These are phyloP conservation scores for Gopherus evgoodei DNA, from an alignment of 2,113 vertebrate genomes.

Conservation along the genomic window DNA sequence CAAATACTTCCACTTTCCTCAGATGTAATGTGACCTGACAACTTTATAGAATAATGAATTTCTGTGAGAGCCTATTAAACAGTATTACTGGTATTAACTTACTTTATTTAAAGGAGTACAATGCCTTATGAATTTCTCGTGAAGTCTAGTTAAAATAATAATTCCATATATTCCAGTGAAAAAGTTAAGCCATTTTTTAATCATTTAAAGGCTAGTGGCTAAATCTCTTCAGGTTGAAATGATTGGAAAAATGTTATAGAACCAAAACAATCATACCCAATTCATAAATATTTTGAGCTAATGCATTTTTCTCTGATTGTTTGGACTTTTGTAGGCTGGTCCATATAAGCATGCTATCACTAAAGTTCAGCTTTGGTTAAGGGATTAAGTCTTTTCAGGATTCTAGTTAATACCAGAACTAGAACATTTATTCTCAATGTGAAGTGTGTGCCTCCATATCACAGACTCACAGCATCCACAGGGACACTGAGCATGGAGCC, in stretches of 20 bases:
- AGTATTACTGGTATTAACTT: neutral
- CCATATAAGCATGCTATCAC: conserved; percentile 42
- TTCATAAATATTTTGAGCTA: conserved; percentile 45
- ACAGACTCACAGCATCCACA: conserved; percentile 71
- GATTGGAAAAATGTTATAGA: conserved; percentile 1
- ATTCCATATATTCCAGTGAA: neutral
- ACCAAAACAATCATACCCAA: neutral
- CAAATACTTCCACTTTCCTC: neutral
- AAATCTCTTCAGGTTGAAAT: conserved; percentile 6
- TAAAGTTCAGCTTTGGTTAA: conserved; percentile 66
- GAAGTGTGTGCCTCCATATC: conserved; percentile 72
- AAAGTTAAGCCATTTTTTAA: neutral
- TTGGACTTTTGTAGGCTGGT: conserved; percentile 56
- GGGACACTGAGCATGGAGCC: conserved; percentile 61
- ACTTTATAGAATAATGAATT: neutral
- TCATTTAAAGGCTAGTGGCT: neutral
- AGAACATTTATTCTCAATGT: conserved; percentile 70
- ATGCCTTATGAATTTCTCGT: neutral
- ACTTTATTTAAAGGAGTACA: neutral
- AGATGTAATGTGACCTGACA: neutral
- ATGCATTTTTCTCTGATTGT: conserved; percentile 56
- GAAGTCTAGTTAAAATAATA: neutral
- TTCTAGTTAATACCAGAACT: conserved; percentile 55
- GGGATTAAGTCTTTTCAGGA: conserved; percentile 60
- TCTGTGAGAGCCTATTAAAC: neutral